Base-by-base conservation (phyloP, 2,797 vertebrate species). In the Tamandua tetradactyla region DNA sequence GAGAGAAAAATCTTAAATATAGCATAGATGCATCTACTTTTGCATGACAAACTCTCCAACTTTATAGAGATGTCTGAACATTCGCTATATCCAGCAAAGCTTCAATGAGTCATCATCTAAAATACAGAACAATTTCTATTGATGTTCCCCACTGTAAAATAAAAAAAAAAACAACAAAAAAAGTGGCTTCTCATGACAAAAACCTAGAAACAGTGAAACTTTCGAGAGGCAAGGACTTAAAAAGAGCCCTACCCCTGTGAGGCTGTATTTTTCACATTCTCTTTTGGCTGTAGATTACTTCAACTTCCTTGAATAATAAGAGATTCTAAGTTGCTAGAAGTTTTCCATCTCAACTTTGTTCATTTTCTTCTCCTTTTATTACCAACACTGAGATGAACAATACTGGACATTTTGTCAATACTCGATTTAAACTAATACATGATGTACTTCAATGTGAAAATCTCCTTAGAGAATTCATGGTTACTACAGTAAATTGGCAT, bases 301-400 rank as follows among this genome's bases (percentile, higher is more conserved):
- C 20, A 68, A 22, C 62, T 62, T 87, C 20, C 15, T 7, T 32
- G 37, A 59, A 27, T 49, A 22, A 37, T 52, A 85, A 40, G 2
- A 32, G 92, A 85, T 95, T 97, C 52, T 66, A 93, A 88, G 15
- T 75, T 6, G 30, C 23, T 20, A 8, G 5, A 96, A 42, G 5
- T 35, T 94, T 86, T 59, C 25, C 15, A 37, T n/a, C 17, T 37
- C 55, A 79, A 72, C 1, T 55, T 35, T 62, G 10, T 57, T 88
- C n/a, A 8, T 55, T 52, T 93, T 55, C 27, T 92, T 84, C 59
- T 84, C 22, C 62, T 93, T 94, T 97, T 81, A 15, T 88, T 66
- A 7, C 52, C 49, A 92, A 17, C 27, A 11, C 90, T 84, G 57
- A 72, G 49, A 88, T 71, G 68, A 1, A 44, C 82, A 81, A 75